Evolutionary conservation across 1,140 invertebrate genomes (phyloP).

Genomic region (Drosophila persimilis): DNA sequence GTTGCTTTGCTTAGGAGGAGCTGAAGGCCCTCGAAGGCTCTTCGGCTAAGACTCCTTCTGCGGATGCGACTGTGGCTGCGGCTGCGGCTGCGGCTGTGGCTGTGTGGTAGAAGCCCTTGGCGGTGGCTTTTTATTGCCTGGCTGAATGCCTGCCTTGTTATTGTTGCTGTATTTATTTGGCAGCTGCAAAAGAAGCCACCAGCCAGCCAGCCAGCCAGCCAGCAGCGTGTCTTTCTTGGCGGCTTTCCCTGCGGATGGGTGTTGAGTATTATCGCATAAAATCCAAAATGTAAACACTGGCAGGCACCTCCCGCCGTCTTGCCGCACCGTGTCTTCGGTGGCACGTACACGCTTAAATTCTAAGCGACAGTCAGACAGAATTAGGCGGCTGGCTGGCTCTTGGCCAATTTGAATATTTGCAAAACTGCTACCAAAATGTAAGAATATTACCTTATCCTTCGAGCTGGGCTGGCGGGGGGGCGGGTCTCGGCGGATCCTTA

Average conservation of each 20-base stretch:
- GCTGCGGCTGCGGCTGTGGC: too few relatives aligned
- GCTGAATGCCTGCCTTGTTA: slow-evolving; percentile 42
- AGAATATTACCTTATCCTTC: too few relatives aligned
- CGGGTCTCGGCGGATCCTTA: too few relatives aligned
- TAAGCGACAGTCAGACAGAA: slow-evolving; percentile 29
- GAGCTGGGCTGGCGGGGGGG: too few relatives aligned
- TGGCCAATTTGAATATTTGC: background rate
- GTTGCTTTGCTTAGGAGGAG: slow-evolving; percentile 61
- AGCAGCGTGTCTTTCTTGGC: too few relatives aligned
- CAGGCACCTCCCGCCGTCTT: slow-evolving; percentile 15
- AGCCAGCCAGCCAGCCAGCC: background rate
- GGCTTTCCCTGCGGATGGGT: slow-evolving; percentile 53
- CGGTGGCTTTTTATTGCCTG: slow-evolving; percentile 72
- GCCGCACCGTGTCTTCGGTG: slow-evolving; percentile 26
- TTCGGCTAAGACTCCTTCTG: slow-evolving; percentile 43
- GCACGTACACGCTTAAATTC: slow-evolving; percentile 68
- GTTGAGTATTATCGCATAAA: slow-evolving; percentile 78
- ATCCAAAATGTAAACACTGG: slow-evolving; percentile 78
- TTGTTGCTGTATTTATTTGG: slow-evolving; percentile 77
- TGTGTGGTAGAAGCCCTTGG: slow-evolving; percentile 35
- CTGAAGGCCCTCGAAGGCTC: slow-evolving; percentile 25
- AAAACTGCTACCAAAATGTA: too few relatives aligned
- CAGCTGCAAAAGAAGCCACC: slow-evolving; percentile 34
- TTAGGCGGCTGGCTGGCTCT: background rate
- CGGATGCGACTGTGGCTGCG: slow-evolving; percentile 12